Evolutionary conservation across 2,888 invertebrate genomes (phyloP), one percentile per base, ranked within the genome.

Genomic region (Incurvaria masculella): DNA sequence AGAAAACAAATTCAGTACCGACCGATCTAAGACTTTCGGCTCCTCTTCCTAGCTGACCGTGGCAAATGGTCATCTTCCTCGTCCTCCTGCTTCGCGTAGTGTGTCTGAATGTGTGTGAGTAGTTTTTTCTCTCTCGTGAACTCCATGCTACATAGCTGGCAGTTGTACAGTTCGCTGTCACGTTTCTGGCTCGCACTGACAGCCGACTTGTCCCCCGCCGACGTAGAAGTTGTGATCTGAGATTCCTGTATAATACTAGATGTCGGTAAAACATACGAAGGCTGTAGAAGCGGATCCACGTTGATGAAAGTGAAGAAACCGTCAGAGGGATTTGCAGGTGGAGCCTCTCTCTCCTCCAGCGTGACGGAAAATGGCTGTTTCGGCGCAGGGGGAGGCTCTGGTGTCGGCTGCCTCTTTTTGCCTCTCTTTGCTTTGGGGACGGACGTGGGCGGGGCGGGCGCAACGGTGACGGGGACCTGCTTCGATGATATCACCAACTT

Each of bases 401-500:
- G 45, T 19, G 60, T 61, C 14, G 45, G 44, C 56, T 62, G 66
- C 2, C 52, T 19, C 55, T 65, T 73, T 50, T 55, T 68, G 16
- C 49, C 48, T 20, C 60, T 62, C 55, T 70, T 76, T 3, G 18
- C 17, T 52, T 63, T 71, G 5, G 61, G 54, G 2, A 54, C 48
- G 41, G 67, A 68, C 17, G 60, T 63, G 0, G 53, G 51, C 1
- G 50, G 54, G 14, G 33, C 11, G 3, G 33, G 6, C 3, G 33
- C 11, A 4, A n/a, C 11, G 14, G 23, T 4, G 4, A 10, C 5
- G 10, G 23, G 5, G 10, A 6, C 11, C 14, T 41, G 16, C 21
- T 74, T 76, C 2, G 72, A 65, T n/a, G 78, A 76, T 61, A 78
- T 75, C 17, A 78, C 52, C 33, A 78, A 56, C 60, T 78, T 78